Conservation (phyloP, 2,888 invertebrate genomes). For the Drosophila lacicola region DNA sequence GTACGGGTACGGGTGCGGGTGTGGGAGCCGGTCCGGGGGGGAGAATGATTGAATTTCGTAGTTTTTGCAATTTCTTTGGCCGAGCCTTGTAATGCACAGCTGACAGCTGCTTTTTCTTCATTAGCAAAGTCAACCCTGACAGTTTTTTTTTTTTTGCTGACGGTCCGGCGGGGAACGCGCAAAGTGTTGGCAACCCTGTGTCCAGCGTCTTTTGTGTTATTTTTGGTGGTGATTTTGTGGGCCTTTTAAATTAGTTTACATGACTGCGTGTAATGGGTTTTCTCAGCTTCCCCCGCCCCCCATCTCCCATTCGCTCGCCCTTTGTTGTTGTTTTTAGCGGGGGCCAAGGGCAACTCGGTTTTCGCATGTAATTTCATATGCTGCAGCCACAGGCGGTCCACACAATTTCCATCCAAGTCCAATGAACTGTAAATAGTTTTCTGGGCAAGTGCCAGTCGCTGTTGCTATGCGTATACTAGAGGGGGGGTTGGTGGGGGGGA, state of each 20-base stretch:
- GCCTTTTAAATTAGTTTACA: conserved; percentile 81
- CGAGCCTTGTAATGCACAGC: conserved; percentile 77
- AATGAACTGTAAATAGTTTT: conserved; percentile 68
- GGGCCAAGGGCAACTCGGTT: conserved; percentile 30
- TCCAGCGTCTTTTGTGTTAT: conserved; percentile 58
- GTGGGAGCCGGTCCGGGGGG: conserved; percentile 11
- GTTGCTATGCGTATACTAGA: conserved; percentile 1
- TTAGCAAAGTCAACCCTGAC: conserved; percentile 78
- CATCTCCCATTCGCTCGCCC: background rate
- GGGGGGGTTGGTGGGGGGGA: background rate
- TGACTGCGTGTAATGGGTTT: conserved; percentile 78
- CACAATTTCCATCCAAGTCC: conserved; percentile 35
- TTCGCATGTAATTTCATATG: conserved; percentile 68
- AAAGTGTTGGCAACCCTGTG: conserved; percentile 13
- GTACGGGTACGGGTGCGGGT: no score
- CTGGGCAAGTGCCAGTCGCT: conserved; percentile 44
- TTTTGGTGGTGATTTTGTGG: conserved; percentile 77
- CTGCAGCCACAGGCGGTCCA: conserved; percentile 67
- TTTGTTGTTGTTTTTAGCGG: conserved; percentile 29
- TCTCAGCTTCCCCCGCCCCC: conserved; percentile 2
- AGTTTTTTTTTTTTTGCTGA: conserved; percentile 11
- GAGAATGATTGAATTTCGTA: conserved; percentile 75
- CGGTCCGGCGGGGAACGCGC: background rate
- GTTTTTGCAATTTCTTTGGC: conserved; percentile 73
- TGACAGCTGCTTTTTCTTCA: conserved; percentile 81